These are phyloP conservation scores for Diarsia brunnea DNA, from an alignment of 2,888 invertebrate genomes.

Conservation along the genomic window DNA sequence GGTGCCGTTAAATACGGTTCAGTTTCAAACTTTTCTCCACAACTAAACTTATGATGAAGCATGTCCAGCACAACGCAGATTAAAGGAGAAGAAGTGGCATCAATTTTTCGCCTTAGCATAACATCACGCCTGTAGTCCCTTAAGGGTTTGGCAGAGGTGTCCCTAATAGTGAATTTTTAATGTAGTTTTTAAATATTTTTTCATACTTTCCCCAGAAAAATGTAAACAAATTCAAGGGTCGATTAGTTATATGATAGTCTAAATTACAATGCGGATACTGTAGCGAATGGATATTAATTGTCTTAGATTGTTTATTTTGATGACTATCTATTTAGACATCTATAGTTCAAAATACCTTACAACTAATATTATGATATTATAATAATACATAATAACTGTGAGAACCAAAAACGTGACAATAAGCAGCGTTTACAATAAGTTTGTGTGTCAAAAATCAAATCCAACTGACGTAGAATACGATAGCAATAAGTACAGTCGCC, in stretches of 20 bases:
- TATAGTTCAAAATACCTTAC: neutral
- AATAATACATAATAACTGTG: neutral
- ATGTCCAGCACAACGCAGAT: no score
- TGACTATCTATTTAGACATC: neutral
- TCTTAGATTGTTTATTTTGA: neutral
- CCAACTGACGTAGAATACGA: neutral
- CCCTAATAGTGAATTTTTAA: no score
- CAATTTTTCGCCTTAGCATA: no score
- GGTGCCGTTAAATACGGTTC: neutral
- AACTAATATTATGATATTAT: neutral
- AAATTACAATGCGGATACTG: neutral
- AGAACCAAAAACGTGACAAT: neutral
- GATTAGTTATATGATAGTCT: neutral
- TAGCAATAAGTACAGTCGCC: conserved; percentile 35
- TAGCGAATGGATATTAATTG: neutral
- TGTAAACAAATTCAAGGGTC: neutral
- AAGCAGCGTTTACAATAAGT: no score
- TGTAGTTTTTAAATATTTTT: no score
- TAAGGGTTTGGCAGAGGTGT: no score
- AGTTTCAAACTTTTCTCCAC: neutral
- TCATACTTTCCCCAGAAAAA: neutral
- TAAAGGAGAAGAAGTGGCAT: no score
- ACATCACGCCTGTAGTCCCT: no score
- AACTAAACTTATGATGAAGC: no score
- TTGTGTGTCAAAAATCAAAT: neutral